A percentile compares a stretch with the other conserved stretches of the same genome.
phyloP scores from a whole-genome alignment of 2,888 invertebrate genomes.

The Ametastegia equiseti region DNA sequence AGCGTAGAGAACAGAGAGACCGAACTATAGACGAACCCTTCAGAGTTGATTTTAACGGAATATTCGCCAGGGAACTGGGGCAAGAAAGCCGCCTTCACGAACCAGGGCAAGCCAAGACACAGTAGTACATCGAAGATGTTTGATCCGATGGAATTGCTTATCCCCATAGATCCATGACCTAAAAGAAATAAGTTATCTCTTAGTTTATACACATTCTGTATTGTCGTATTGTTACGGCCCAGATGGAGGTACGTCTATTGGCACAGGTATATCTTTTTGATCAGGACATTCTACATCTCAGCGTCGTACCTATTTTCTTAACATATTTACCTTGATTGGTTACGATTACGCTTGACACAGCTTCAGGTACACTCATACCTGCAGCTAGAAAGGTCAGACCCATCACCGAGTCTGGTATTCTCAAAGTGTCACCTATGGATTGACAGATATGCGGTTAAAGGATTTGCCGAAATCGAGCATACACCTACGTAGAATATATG shows the following conservation, averaged over 20 bases:
- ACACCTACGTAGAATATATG: too few species aligned
- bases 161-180: slow-evolving; percentile 88
- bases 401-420: slow-evolving; percentile 91
- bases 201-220: slow-evolving; percentile 8
- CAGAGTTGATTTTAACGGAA: slow-evolving; percentile 85
- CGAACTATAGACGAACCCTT: slow-evolving; percentile 86
- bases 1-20: slow-evolving; percentile 86
- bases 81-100: slow-evolving; percentile 83
- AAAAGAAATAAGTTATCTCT: slow-evolving; percentile 59
- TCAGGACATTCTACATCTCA: not conserved
- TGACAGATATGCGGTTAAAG: slow-evolving; percentile 29
- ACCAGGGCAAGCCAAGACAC: slow-evolving; percentile 88
- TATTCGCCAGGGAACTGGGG: slow-evolving; percentile 79
- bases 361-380: slow-evolving; percentile 92
- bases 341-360: slow-evolving; percentile 90
- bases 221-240: not conserved
- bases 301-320: not conserved
- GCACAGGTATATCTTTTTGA: not conserved
- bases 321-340: slow-evolving; percentile 84
- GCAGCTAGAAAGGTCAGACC: slow-evolving; percentile 91
- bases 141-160: slow-evolving; percentile 89
- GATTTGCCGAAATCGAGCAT: slow-evolving; percentile 31
- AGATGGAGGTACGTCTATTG: not conserved
- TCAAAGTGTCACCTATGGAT: slow-evolving; percentile 86
- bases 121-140: slow-evolving; percentile 89